These are phyloP conservation scores for Coremacera marginata DNA, from an alignment of 2,888 invertebrate genomes.

Conservation along the genomic window DNA sequence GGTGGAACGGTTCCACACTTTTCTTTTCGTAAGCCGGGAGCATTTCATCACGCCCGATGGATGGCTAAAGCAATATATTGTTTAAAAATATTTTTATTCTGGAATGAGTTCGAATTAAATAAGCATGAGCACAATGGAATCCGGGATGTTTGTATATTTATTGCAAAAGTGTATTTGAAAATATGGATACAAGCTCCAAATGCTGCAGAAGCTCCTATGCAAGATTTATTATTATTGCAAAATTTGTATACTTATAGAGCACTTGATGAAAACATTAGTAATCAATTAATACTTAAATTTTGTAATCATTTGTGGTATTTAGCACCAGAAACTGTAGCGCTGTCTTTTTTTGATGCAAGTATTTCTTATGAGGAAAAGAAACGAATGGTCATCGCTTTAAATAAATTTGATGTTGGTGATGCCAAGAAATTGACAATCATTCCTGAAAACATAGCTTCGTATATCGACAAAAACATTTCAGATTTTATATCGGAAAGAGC, in stretches of 20 bases:
- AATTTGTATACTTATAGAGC: no score
- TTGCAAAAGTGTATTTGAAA: neutral
- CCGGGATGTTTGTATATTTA: conserved; percentile 6
- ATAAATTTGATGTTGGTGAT: no score
- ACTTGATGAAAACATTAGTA: no score
- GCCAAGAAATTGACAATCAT: no score
- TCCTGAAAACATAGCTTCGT: no score
- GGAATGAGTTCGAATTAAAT: neutral
- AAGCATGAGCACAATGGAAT: conserved; percentile 1
- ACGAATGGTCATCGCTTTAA: no score
- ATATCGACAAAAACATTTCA: no score
- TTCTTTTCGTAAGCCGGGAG: conserved; percentile 5
- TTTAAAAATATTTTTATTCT: conserved; percentile 9
- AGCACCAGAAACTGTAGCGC: no score
- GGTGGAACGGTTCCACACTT: neutral
- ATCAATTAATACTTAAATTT: no score
- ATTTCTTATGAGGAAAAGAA: no score
- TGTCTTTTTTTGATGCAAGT: no score
- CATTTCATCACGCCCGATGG: neutral
- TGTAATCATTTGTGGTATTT: no score
- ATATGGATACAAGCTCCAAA: neutral
- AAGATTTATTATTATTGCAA: neutral
- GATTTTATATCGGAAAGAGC: neutral
- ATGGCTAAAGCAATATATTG: neutral
- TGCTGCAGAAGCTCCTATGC: neutral